Conservation (phyloP, 2,888 invertebrate genomes). For the Mesochorus sp. region DNA sequence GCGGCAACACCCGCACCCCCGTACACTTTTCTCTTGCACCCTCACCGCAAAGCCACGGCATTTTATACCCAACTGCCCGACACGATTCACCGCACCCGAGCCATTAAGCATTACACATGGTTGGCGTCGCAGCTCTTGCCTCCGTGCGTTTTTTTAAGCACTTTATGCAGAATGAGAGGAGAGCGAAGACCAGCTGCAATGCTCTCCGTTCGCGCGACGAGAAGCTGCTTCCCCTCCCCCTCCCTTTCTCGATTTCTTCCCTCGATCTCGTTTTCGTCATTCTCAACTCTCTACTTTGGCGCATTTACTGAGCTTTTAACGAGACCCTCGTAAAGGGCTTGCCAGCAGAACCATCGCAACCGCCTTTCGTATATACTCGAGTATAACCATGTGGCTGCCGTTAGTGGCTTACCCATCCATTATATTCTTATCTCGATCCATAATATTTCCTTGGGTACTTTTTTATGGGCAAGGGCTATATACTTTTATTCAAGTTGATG, state of each 20-base stretch:
- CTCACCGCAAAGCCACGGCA: conserved; percentile 49
- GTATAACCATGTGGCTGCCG: conserved; percentile 33
- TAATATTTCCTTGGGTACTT: conserved; percentile 6
- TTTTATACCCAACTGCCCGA: conserved; percentile 51
- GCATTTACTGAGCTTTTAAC: conserved; percentile 76
- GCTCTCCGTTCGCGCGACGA: conserved; percentile 43
- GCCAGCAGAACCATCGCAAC: conserved; percentile 32
- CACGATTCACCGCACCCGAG: conserved; percentile 67
- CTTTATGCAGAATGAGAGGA: conserved; percentile 66
- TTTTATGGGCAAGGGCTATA: neutral
- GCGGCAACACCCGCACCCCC: conserved; percentile 32
- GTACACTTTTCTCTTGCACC: neutral
- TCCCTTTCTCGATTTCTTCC: conserved; percentile 29
- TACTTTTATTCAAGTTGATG: no score
- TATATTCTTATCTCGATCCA: conserved; percentile 44
- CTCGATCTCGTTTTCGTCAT: conserved; percentile 22
- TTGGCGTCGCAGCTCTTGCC: conserved; percentile 61
- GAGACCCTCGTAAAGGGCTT: conserved; percentile 71
- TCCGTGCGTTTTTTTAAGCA: conserved; percentile 68
- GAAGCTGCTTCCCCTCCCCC: conserved; percentile 36
- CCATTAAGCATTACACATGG: conserved; percentile 74
- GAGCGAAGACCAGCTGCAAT: conserved; percentile 62
- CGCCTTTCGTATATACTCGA: conserved; percentile 23
- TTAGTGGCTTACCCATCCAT: conserved; percentile 45
- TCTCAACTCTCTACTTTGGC: conserved; percentile 65